phyloP scores from a whole-genome alignment of 35 echinoderm and acorn worm species.

The Heliocidaris tuberculata region DNA sequence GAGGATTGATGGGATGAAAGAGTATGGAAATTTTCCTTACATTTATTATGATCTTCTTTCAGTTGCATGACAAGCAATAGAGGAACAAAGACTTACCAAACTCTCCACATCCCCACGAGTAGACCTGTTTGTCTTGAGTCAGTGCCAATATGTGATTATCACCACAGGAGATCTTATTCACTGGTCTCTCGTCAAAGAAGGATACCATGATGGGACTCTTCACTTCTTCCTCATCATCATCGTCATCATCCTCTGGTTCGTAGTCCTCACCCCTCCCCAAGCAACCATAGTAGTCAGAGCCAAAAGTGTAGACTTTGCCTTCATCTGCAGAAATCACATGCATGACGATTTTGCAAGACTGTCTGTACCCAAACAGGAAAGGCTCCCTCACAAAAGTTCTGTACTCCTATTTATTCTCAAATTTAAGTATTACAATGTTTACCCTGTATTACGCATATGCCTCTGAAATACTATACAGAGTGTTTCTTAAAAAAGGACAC shows the following conservation, averaged over 20 bases:
- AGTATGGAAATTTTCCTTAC: too few relatives aligned
- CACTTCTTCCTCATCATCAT: conserved; percentile 80
- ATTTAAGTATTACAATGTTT: too few relatives aligned
- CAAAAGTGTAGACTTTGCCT: conserved; percentile 92
- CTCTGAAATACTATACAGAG: too few relatives aligned
- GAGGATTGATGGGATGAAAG: too few relatives aligned
- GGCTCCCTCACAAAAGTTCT: too few relatives aligned
- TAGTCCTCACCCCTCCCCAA: conserved; percentile 75
- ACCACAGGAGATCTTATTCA: conserved; percentile 86
- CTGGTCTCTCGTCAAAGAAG: conserved; percentile 75
- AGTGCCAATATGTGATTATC: conserved; percentile 84
- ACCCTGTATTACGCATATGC: too few relatives aligned
- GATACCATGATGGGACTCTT: conserved; percentile 64
- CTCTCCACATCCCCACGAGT: conserved; percentile 96
- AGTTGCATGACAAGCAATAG: not conserved
- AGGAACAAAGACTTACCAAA: conserved; percentile 71
- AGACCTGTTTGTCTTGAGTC: conserved; percentile 87
- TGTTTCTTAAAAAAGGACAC: too few relatives aligned
- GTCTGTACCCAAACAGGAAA: too few relatives aligned
- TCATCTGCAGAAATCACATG: conserved; percentile 58
- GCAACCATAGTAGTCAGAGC: conserved; percentile 96
- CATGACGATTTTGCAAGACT: too few relatives aligned
- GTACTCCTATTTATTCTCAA: too few relatives aligned
- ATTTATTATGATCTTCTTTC: too few relatives aligned
- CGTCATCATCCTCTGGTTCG: conserved; percentile 9